Conservation (phyloP, 1,140 invertebrate species). For the Papilio polytes region DNA sequence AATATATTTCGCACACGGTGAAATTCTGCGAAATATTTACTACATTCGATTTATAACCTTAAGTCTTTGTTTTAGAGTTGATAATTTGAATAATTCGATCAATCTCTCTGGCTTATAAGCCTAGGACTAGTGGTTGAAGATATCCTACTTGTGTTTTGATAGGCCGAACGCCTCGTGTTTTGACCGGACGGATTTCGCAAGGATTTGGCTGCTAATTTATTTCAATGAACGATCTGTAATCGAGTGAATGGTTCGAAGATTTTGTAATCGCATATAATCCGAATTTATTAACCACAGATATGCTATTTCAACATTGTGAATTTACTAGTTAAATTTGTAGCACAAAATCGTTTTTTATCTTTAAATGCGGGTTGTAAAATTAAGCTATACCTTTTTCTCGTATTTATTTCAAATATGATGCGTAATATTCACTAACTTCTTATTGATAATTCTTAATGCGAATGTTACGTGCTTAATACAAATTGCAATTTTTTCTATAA, state of each 20-base stretch:
- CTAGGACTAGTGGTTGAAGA: conserved; percentile 58
- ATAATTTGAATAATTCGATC: conserved; percentile 41
- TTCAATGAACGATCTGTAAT: conserved; percentile 58
- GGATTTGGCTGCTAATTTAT: conserved; percentile 64
- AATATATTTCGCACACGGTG: conserved; percentile 42
- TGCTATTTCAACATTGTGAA: conserved; percentile 29
- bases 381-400: not conserved
- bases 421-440: not conserved
- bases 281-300: conserved; percentile 52
- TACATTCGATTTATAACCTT: conserved; percentile 48
- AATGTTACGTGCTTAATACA: too few species aligned
- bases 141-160: conserved; percentile 72
- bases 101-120: conserved; percentile 33
- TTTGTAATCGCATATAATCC: conserved; percentile 57
- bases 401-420: not conserved
- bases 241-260: conserved; percentile 48
- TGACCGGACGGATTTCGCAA: conserved; percentile 60
- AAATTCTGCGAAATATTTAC: conserved; percentile 53
- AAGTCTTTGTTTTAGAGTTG: conserved; percentile 48
- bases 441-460: too few species aligned
- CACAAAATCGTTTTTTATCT: not conserved
- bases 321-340: not conserved
- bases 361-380: not conserved
- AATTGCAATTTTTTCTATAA: too few species aligned
- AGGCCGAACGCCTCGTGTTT: conserved; percentile 65